These are phyloP conservation scores for Agonopterix alstromeriana DNA, from an alignment of 2,888 invertebrate species.

Conservation along the genomic window DNA sequence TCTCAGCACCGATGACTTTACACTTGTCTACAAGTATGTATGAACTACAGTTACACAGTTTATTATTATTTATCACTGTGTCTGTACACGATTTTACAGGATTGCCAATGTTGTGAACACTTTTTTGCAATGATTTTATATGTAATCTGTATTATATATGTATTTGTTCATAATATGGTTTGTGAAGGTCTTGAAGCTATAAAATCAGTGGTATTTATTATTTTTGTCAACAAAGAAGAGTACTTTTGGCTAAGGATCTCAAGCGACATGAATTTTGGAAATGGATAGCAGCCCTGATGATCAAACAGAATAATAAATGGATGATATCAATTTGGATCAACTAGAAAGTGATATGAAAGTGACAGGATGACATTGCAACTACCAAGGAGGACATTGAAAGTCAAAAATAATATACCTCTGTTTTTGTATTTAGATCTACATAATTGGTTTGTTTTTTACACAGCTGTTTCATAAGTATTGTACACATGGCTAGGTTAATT, in stretches of 20 bases:
- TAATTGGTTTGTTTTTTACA: conserved; percentile 27
- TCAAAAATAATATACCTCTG: conserved; percentile 29
- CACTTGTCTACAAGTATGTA: conserved; percentile 89
- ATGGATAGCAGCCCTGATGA: background rate
- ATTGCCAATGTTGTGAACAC: conserved; percentile 13
- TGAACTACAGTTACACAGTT: conserved; percentile 5
- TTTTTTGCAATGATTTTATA: conserved; percentile 28
- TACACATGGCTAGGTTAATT: conserved; percentile 37
- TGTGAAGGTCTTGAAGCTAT: conserved; percentile 37
- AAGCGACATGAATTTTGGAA: background rate
- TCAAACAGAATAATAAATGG: background rate
- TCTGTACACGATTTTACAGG: conserved; percentile 54
- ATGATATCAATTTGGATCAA: background rate
- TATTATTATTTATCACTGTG: conserved; percentile 32
- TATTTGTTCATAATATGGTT: conserved; percentile 19
- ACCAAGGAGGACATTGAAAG: background rate
- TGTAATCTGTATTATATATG: conserved; percentile 42
- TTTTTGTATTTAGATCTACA: conserved; percentile 27
- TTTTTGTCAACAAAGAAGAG: conserved; percentile 11
- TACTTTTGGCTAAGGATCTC: background rate
- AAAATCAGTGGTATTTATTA: conserved; percentile 49
- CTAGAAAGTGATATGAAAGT: background rate
- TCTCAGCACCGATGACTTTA: conserved; percentile 88
- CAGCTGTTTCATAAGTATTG: conserved; percentile 21
- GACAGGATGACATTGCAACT: background rate